phyloP scores from a whole-genome alignment of 2,888 invertebrate species.

The Troilus luridus region DNA sequence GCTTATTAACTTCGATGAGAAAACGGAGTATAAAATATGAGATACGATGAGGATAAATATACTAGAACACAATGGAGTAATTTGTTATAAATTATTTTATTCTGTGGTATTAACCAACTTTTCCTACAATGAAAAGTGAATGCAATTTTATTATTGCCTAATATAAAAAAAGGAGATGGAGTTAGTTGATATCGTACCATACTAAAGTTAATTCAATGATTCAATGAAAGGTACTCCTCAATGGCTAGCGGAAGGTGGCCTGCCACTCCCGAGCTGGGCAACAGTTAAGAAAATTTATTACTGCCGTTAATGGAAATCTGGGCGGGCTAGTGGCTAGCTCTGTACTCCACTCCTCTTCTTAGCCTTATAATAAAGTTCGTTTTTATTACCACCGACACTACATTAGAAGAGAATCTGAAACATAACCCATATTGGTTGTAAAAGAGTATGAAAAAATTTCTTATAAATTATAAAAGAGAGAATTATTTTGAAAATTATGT shows the following conservation, averaged over 20 bases:
- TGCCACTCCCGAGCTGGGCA: not conserved
- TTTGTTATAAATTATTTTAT: no score
- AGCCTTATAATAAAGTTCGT: not conserved
- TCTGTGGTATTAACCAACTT: no score
- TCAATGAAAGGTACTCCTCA: not conserved
- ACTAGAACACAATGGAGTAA: no score
- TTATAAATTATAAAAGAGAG: not conserved
- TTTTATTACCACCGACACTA: not conserved
- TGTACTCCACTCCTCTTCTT: not conserved
- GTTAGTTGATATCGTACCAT: not conserved
- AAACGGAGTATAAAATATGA: no score
- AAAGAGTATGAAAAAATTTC: no score
- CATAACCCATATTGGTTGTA: not conserved
- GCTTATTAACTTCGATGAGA: no score
- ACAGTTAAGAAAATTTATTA: conserved; percentile 24
- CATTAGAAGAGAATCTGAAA: not conserved
- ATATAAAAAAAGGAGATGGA: no score
- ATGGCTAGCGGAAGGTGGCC: not conserved
- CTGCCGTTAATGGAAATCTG: conserved; percentile 14
- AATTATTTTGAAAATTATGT: no score
- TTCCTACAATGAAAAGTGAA: no score
- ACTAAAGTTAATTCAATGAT: not conserved
- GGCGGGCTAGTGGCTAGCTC: not conserved
- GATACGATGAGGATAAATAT: no score
- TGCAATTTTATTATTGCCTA: no score